Percentiles rank a stretch among this genome's conserved stretches.
Evolutionary conservation across 2,113 vertebrate genomes (phyloP).

Genomic region (Steatornis caripensis): DNA sequence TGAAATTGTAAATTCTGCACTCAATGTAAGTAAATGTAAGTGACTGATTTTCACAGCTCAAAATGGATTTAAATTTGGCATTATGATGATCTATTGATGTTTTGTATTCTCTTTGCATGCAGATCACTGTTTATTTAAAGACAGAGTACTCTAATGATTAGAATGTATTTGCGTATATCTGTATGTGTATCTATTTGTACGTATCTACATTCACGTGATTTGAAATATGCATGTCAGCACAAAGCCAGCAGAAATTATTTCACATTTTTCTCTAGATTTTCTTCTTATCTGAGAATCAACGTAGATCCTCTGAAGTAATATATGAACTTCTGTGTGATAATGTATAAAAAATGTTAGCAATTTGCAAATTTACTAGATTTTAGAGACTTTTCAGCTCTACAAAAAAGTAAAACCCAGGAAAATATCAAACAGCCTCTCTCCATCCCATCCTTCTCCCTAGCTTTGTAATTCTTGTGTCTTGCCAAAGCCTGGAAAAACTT

Average conservation of each 20-base stretch:
- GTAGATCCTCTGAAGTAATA: not conserved
- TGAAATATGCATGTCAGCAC: not conserved
- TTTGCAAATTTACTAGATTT: not conserved
- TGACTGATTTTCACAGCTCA: not conserved
- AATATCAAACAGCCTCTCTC: not conserved
- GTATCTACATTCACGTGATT: not conserved
- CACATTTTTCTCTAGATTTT: not conserved
- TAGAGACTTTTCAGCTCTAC: not conserved
- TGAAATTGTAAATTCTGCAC: too few species aligned
- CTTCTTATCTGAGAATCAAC: not conserved
- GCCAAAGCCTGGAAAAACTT: not conserved
- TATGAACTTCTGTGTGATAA: not conserved
- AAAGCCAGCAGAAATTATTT: not conserved
- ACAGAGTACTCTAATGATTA: not conserved
- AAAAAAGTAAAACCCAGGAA: not conserved
- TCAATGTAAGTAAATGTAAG: too few species aligned
- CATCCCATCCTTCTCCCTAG: not conserved
- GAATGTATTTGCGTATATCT: not conserved
- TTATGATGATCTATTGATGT: not conserved
- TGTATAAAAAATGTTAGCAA: not conserved
- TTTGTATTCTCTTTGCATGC: not conserved
- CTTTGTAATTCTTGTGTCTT: not conserved
- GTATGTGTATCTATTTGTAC: not conserved
- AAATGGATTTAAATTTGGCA: not conserved
- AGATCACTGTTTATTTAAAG: not conserved